Percentiles rank a stretch among this genome's conserved stretches.
Evolutionary conservation across 2,113 vertebrate genomes (phyloP).

Genomic region (Excalfactoria chinensis): DNA sequence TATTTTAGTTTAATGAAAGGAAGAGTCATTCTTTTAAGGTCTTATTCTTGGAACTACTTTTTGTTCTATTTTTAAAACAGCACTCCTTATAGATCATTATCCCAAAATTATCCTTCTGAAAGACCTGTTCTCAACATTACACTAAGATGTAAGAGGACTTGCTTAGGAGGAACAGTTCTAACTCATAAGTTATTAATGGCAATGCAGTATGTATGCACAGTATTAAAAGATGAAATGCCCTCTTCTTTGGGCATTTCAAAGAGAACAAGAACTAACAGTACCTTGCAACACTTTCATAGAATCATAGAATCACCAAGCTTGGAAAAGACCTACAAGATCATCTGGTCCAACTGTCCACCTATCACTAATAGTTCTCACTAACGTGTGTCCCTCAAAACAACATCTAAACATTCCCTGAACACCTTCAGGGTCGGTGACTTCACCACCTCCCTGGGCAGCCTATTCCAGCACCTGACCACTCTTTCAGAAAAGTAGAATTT

Average conservation of each 20-base stretch:
- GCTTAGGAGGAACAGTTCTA: slow-evolving; percentile 19
- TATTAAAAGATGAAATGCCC: not conserved
- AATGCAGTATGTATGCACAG: not conserved
- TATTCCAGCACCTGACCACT: too few relatives aligned
- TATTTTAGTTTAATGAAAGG: not conserved
- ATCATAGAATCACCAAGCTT: too few relatives aligned
- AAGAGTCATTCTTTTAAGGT: not conserved
- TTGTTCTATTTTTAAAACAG: slow-evolving; percentile 49
- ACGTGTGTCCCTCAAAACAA: too few relatives aligned
- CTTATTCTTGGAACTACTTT: slow-evolving; percentile 32
- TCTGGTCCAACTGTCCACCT: too few relatives aligned
- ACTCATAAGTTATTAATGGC: slow-evolving; percentile 16
- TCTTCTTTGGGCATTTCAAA: not conserved
- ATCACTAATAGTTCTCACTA: too few relatives aligned
- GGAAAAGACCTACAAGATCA: too few relatives aligned
- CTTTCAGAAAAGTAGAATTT: too few relatives aligned
- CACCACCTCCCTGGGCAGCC: too few relatives aligned
- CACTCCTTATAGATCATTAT: not conserved
- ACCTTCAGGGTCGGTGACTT: too few relatives aligned
- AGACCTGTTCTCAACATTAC: slow-evolving; percentile 16
- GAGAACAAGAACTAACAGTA: not conserved
- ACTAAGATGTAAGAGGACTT: slow-evolving; percentile 3
- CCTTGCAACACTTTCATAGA: not conserved
- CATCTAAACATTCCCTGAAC: too few relatives aligned
- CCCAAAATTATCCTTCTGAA: slow-evolving; percentile 32